These are phyloP conservation scores for Cabera pusaria DNA, from an alignment of 2,888 invertebrate species.

Conservation along the genomic window DNA sequence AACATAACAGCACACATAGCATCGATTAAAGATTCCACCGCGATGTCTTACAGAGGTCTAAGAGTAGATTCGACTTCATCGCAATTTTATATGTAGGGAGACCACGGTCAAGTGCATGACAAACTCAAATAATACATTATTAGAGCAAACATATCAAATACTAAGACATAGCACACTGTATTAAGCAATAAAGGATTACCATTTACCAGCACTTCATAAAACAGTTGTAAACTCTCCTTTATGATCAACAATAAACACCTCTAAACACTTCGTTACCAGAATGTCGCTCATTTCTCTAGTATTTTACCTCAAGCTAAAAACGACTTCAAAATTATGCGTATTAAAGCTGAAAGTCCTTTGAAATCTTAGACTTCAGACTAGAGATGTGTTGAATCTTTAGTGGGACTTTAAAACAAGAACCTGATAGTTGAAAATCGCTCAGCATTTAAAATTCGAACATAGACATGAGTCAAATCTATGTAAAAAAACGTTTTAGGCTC, in stretches of 20 bases:
- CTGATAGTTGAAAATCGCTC: neutral
- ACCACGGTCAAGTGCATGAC: too few species aligned
- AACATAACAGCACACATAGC: too few species aligned
- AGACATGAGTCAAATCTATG: slow-evolving; percentile 12
- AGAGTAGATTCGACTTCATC: too few species aligned
- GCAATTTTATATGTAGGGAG: too few species aligned
- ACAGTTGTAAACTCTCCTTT: slow-evolving; percentile 50
- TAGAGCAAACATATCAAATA: too few species aligned
- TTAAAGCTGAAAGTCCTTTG: slow-evolving; percentile 2
- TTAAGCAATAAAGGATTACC: slow-evolving; percentile 25
- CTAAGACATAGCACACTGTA: slow-evolving; percentile 9
- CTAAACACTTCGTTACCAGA: slow-evolving; percentile 47
- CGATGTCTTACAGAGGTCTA: too few species aligned
- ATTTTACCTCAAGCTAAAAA: slow-evolving; percentile 11
- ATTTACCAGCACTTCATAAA: slow-evolving; percentile 50
- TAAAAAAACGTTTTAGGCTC: slow-evolving; percentile 18
- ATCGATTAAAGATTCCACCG: too few species aligned
- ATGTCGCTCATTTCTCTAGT: slow-evolving; percentile 35
- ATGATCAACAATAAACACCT: slow-evolving; percentile 54
- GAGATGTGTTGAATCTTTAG: neutral
- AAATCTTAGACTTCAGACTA: neutral
- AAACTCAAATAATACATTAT: too few species aligned
- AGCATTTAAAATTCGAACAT: neutral
- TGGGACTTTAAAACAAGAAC: neutral
- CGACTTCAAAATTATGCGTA: neutral